Conservation (phyloP, 2,797 vertebrate genomes). For the Delichon dasypus region DNA sequence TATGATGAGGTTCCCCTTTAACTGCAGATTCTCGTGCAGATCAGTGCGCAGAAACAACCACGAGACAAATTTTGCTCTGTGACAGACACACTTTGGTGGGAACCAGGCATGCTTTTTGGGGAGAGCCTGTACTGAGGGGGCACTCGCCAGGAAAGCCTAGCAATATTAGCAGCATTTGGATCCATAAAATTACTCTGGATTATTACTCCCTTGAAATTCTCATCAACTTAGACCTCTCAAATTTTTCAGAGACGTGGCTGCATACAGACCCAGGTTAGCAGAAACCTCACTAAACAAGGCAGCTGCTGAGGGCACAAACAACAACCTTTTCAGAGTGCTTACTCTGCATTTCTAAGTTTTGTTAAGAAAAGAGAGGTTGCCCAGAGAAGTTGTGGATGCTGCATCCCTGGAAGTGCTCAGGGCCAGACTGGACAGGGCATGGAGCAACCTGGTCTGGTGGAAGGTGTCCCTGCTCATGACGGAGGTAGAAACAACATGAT, state of each 20-base stretch:
- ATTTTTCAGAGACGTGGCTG: background rate
- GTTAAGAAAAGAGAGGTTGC: background rate
- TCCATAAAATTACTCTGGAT: background rate
- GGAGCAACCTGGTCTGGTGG: too few species aligned
- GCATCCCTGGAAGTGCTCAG: background rate
- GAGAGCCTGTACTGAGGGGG: background rate
- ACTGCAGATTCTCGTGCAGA: background rate
- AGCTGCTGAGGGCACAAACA: accelerated
- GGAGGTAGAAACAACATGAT: background rate
- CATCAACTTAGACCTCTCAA: background rate
- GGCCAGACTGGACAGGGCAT: background rate
- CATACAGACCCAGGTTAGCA: background rate
- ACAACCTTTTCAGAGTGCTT: background rate
- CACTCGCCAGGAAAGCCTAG: too few species aligned
- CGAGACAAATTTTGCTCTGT: accelerated
- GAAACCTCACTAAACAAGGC: background rate
- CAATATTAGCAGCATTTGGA: too few species aligned
- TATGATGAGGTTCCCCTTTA: background rate
- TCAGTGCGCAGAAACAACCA: background rate
- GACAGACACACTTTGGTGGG: background rate
- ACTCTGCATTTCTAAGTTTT: background rate
- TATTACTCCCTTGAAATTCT: background rate
- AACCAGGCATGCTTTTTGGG: background rate
- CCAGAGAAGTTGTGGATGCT: background rate
- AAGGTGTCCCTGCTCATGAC: background rate